phyloP scores from a whole-genome alignment of 1,140 invertebrate species.

The Scaptomyza pallida region DNA sequence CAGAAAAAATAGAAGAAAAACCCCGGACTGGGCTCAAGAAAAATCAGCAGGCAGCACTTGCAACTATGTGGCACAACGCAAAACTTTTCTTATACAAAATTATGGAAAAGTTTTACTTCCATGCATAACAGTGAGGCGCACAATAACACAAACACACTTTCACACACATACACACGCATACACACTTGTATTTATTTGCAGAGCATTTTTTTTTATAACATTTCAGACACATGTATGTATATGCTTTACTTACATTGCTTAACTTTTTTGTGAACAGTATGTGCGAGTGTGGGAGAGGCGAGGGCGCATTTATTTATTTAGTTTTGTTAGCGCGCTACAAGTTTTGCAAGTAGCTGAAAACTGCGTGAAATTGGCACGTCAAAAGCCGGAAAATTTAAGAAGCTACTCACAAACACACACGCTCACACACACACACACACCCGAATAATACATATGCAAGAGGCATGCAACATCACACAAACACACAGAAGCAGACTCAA shows the following conservation, averaged over 20 bases:
- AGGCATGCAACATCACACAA: neutral
- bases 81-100: slow-evolving; percentile 82
- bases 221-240: slow-evolving; percentile 43
- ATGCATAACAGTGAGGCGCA: slow-evolving; percentile 64
- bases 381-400: slow-evolving; percentile 71
- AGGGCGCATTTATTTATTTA: slow-evolving; percentile 73
- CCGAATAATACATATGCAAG: neutral
- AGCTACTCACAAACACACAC: no score
- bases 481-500: neutral
- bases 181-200: slow-evolving; percentile 47
- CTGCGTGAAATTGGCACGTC: slow-evolving; percentile 69
- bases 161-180: slow-evolving; percentile 20
- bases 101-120: slow-evolving; percentile 80
- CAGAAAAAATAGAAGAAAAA: slow-evolving; percentile 13
- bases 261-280: slow-evolving; percentile 56
- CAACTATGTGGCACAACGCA: slow-evolving; percentile 75
- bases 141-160: slow-evolving; percentile 20
- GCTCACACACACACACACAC: slow-evolving; percentile 18
- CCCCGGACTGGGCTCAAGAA: slow-evolving; percentile 34
- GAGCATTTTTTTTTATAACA: slow-evolving; percentile 48
- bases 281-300: slow-evolving; percentile 31
- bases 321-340: slow-evolving; percentile 65
- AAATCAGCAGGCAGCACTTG: slow-evolving; percentile 72
- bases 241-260: slow-evolving; percentile 62
- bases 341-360: slow-evolving; percentile 53